A percentile compares a stretch with the other conserved stretches of the same genome.
These are phyloP conservation scores for Drosophila borborema DNA, from an alignment of 2,888 invertebrate genomes.

Conservation along the genomic window DNA sequence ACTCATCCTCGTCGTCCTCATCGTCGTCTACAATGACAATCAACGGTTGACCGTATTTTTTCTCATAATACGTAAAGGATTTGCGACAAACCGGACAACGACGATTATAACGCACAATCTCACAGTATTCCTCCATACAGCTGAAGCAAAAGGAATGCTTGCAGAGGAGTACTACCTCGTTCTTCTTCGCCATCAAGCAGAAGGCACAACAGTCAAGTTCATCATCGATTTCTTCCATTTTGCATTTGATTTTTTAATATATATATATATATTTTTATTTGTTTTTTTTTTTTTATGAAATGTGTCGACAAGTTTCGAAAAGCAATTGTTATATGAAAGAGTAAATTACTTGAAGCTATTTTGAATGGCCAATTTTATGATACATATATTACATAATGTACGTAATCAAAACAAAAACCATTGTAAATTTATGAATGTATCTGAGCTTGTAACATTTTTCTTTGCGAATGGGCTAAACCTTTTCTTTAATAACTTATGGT, in stretches of 20 bases:
- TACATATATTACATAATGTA: no score
- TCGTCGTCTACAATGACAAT: conserved; percentile 14
- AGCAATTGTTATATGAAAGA: not conserved
- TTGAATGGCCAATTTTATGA: no score
- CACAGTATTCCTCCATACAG: conserved; percentile 26
- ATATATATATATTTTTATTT: no score
- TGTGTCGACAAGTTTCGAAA: not conserved
- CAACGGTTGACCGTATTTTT: not conserved
- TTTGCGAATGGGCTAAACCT: no score
- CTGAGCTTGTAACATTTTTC: no score
- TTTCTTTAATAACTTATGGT: no score
- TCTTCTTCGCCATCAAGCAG: conserved; percentile 29
- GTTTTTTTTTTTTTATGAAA: no score
- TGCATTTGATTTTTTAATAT: no score
- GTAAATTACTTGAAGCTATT: no score
- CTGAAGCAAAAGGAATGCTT: conserved; percentile 39
- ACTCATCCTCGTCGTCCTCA: not conserved
- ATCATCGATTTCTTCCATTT: not conserved
- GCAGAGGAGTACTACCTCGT: conserved; percentile 28
- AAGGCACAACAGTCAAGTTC: conserved; percentile 23
- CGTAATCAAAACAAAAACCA: no score
- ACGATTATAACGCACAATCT: conserved; percentile 1
- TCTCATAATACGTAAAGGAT: conserved; percentile 17
- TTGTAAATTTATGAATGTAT: no score
- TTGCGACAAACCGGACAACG: conserved; percentile 38